A percentile compares a stretch with the other conserved stretches of the same genome.
phyloP scores from a whole-genome alignment of 2,888 invertebrate species.

The Lasius platythorax region DNA sequence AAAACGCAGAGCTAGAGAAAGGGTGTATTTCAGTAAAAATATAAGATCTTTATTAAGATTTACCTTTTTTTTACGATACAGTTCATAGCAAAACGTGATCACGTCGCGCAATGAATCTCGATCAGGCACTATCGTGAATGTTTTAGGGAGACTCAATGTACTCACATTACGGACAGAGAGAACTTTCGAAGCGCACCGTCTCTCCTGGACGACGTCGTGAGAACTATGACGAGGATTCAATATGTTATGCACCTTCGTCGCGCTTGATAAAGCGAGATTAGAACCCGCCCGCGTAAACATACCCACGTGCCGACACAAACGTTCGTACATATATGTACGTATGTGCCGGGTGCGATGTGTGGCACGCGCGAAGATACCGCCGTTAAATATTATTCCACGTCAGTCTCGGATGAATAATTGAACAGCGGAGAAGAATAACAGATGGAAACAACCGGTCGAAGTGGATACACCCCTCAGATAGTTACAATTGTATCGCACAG shows the following conservation, averaged over 20 bases:
- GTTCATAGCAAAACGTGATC: not conserved
- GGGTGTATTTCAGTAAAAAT: not conserved
- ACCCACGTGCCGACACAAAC: not conserved
- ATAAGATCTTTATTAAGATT: not conserved
- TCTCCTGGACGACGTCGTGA: constrained; percentile 52
- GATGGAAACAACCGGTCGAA: constrained; percentile 20
- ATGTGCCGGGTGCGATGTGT: not conserved
- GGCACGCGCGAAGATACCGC: constrained; percentile 31
- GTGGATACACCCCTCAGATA: not conserved
- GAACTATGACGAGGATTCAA: constrained; percentile 48
- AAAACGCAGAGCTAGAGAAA: not conserved
- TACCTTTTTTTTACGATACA: not conserved
- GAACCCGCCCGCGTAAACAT: constrained; percentile 42
- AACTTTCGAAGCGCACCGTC: constrained; percentile 32
- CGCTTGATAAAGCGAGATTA: constrained; percentile 61
- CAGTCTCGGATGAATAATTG: constrained; percentile 77
- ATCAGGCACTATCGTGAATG: not conserved
- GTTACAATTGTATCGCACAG: not conserved
- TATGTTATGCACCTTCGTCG: constrained; percentile 33
- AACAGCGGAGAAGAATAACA: constrained; percentile 65
- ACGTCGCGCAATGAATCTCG: not conserved
- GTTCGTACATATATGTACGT: not conserved
- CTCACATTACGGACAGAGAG: constrained; percentile 4
- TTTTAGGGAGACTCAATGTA: not conserved
- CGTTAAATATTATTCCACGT: constrained; percentile 76